These are phyloP conservation scores for Lasioglossum villosulum DNA, from an alignment of 2,888 invertebrate species.

Conservation along the genomic window DNA sequence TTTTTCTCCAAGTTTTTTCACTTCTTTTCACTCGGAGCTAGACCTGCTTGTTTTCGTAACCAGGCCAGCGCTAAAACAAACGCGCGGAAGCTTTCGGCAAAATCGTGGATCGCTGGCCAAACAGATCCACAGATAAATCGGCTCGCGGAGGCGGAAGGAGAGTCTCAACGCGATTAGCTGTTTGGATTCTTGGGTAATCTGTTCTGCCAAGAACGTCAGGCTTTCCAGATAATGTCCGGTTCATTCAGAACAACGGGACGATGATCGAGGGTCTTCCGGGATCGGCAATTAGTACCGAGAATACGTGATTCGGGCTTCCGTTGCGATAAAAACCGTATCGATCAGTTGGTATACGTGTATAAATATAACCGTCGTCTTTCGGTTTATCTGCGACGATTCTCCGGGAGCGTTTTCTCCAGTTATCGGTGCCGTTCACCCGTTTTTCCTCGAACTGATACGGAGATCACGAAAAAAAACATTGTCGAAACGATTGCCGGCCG, in stretches of 20 bases:
- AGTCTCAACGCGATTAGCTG: constrained; percentile 18
- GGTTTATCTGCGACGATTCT: constrained; percentile 53
- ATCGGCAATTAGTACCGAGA: constrained; percentile 61
- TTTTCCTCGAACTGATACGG: constrained; percentile 65
- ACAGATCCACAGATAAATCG: constrained; percentile 35
- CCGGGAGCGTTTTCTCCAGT: constrained; percentile 45
- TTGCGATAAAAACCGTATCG: constrained; percentile 56
- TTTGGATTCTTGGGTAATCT: constrained; percentile 35
- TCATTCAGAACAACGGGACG: constrained; percentile 4
- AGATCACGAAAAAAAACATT: constrained; percentile 33
- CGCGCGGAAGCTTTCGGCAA: constrained; percentile 8
- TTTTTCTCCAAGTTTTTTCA: background rate
- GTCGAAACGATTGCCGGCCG: constrained; percentile 46
- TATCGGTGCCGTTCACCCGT: constrained; percentile 72
- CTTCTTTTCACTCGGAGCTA: background rate
- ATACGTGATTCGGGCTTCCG: constrained; percentile 60
- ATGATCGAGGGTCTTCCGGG: constrained; percentile 41
- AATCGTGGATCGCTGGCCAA: background rate
- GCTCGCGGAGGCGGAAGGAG: background rate
- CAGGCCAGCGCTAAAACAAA: background rate
- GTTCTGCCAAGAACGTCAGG: background rate
- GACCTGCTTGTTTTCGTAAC: constrained; percentile 31
- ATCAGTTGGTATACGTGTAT: constrained; percentile 40
- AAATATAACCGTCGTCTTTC: constrained; percentile 60
- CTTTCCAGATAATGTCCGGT: constrained; percentile 37